Percentiles rank a stretch among this genome's conserved stretches.
phyloP scores from a whole-genome alignment of 2,888 invertebrate species.

The Anorthoa munda region DNA sequence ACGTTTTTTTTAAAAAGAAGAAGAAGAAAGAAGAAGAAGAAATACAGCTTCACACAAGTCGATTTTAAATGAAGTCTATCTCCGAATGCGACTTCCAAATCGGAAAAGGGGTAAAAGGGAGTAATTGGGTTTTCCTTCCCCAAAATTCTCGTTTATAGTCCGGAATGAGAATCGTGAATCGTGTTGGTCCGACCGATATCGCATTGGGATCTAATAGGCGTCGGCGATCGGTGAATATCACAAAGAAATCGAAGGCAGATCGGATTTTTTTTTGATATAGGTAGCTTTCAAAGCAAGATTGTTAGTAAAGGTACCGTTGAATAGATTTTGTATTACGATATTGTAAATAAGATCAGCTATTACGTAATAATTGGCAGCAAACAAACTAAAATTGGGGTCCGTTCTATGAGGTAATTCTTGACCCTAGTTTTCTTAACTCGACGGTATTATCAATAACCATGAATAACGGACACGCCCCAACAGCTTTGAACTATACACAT shows the following conservation, averaged over 20 bases:
- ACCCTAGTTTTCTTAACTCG: neutral
- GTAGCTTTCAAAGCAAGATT: no score
- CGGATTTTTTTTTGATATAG: neutral
- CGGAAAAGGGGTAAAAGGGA: slow-evolving; percentile 12
- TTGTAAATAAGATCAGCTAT: no score
- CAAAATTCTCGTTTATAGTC: slow-evolving; percentile 35
- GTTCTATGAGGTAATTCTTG: neutral
- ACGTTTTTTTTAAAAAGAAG: no score
- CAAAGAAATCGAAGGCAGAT: slow-evolving; percentile 29
- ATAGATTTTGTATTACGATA: neutral
- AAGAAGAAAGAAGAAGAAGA: no score
- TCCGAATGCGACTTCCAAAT: slow-evolving; percentile 8
- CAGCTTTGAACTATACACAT: neutral
- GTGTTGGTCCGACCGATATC: slow-evolving; percentile 30
- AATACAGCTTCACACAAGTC: neutral
- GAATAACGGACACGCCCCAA: slow-evolving; percentile 4
- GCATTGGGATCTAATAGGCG: slow-evolving; percentile 25
- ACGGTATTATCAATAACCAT: slow-evolving; percentile 1
- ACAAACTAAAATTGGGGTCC: neutral
- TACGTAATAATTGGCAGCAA: neutral
- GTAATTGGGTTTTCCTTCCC: slow-evolving; percentile 42
- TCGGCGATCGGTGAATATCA: slow-evolving; percentile 17
- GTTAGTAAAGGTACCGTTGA: neutral
- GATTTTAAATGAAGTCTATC: neutral
- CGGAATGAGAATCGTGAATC: slow-evolving; percentile 39